Base-by-base conservation (phyloP, 2,888 invertebrate genomes). In the Agonopterix heracliana region DNA sequence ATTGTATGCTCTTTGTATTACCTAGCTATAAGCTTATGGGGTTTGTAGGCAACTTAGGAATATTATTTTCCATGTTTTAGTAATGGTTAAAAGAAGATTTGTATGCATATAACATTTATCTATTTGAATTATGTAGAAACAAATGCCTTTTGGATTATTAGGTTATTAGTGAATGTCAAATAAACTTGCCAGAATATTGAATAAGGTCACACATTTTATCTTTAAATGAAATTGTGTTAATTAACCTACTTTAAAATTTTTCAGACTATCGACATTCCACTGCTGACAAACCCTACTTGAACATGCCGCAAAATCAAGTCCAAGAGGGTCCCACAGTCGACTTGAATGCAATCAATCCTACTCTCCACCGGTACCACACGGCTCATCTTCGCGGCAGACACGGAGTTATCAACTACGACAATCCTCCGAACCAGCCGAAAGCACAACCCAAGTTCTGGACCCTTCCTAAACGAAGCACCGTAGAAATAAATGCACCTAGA, bases 211-310 rank as follows among this genome's bases (percentile, higher is more conserved):
- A 5, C 26, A 26, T 26, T 26, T 26, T 26, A 26, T 26, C 26
- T 26, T 26, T 7, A 26, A 26, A 26, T 1, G 26, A 26, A 26
- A 26, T 26, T 26, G 26, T 26, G 26, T 26, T 26, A 26, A 26
- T 26, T 26, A 26, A 26, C 26, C 26, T 26, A 1, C 5, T 5
- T 26, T 26, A 0, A 26, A 26, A 26, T 5, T 64, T 82, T 83
- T 58, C 89, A 91, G 91, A 90, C 89, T 91, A 90, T 91, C 91
- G 90, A 91, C 91, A 88, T 91, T 91, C 90, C 87, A 89, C 84
- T 81, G 89, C 89, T 90, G 89, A 89, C 81, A 85, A 78, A 66
- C 79, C 80, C 66, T 71, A 74, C 65, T 68, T 69, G 65, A 78
- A 76, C 60, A 64, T 69, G 61, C 73, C 74, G 55, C 68, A 68